Base-by-base conservation (phyloP, 2,113 vertebrate genomes). In the Petromus typicus region DNA sequence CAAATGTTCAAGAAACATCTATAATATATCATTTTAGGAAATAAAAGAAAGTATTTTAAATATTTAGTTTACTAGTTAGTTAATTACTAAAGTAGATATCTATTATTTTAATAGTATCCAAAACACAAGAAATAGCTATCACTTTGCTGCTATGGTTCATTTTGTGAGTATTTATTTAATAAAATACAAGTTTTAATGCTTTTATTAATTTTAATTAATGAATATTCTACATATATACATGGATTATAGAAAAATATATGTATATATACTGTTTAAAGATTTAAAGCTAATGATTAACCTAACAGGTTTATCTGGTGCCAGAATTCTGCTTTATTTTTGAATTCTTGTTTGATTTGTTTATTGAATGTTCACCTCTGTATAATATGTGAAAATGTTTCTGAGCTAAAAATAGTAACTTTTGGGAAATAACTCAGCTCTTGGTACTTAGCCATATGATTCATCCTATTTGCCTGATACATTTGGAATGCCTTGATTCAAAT, bases 361-460 rank as follows among this genome's bases (percentile, higher is more conserved):
- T 14, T 95, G 57, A 80, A 54, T 20, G 2, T 89, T n/a, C 5
- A n/a, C 61, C 40, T 92, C 40, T 78, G 66, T 40, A 76, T 61
- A 82, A 32, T 89, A 71, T 76, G 61, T 88, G 56, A 71, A 95
- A 64, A 93, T 22, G 4, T 3, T 75, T 27, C 45, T 88, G 16
- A 80, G n/a, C 66, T 96, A 95, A 96, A 93, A 93, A 93, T 91
- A 95, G 86, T 80, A 57, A 92, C 34, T 90, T 94, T 43, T 75
- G 75, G 82, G 34, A 89, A 91, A 90, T 27, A 79, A 54, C 5
- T 96, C 82, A 81, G 20, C 12, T 81, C 30, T 71, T 22, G 5
- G 30, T 76, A 92, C 18, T 86, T 92, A 84, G 37, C 51, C 71
- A 59, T 66, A 32, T 90, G 78, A 92, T 94, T 80, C 27, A 94